phyloP scores from a whole-genome alignment of 2,888 invertebrate species.

The Chalcis sispes region DNA sequence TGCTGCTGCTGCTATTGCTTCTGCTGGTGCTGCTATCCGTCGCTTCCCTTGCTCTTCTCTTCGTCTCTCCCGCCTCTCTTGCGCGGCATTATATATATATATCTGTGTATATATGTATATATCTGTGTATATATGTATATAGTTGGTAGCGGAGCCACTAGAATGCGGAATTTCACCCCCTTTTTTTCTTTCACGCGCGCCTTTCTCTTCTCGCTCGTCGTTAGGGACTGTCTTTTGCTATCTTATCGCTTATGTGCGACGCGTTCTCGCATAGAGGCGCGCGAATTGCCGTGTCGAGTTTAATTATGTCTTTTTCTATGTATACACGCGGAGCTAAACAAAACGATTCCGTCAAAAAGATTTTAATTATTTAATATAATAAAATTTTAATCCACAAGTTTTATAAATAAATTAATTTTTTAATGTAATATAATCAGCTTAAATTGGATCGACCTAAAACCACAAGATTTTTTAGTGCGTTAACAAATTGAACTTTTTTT shows the following conservation, averaged over 20 bases:
- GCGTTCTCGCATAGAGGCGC: no score
- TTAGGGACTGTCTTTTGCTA: constrained; percentile 25
- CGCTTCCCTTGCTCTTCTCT: not conserved
- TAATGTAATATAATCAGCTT: no score
- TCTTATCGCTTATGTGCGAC: not conserved
- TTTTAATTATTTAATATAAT: no score
- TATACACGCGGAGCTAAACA: constrained; percentile 22
- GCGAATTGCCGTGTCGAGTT: constrained; percentile 7
- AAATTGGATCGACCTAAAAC: no score
- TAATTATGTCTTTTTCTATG: constrained; percentile 44
- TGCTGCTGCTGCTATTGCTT: not conserved
- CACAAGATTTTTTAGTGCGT: no score
- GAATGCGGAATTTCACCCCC: constrained; percentile 48
- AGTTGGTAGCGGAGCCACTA: constrained; percentile 34
- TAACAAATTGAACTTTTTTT: no score
- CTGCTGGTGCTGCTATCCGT: constrained; percentile 12
- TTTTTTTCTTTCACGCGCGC: constrained; percentile 5
- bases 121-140: no score
- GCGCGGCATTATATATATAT: no score
- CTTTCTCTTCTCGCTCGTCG: constrained; percentile 18
- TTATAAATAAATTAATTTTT: no score
- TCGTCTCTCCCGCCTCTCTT: not conserved
- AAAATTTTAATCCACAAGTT: no score
- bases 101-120: no score
- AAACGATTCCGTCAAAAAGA: not conserved